Evolutionary conservation across 2,797 vertebrate species (phyloP).

Genomic region (Ctenochaetus hawaiiensis): DNA sequence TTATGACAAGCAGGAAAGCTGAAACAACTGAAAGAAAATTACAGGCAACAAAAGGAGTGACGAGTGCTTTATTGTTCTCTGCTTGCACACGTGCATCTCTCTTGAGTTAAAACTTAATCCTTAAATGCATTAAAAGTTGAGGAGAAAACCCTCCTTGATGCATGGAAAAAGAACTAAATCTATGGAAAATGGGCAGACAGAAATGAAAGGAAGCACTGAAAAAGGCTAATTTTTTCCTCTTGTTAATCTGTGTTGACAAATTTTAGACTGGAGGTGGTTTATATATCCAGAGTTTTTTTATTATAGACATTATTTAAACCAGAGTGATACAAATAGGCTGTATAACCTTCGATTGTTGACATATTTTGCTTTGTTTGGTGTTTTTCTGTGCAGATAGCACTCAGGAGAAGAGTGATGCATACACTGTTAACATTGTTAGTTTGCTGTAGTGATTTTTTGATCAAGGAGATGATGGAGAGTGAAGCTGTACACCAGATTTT

Average conservation of each 20-base stretch:
- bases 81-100: neutral
- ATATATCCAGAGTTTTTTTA: neutral
- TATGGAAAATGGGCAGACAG: neutral
- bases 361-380: neutral
- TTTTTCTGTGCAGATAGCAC: neutral
- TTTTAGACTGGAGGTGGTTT: neutral
- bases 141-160: neutral
- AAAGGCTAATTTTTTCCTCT: neutral
- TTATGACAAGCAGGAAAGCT: conserved; percentile 4
- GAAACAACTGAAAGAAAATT: conserved; percentile 16
- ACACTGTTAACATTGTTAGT: neutral
- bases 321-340: neutral
- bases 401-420: neutral
- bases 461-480: neutral
- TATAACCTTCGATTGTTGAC: neutral
- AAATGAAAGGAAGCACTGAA: too few species aligned
- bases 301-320: neutral
- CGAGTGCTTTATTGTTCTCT: conserved; percentile 15
- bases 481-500: neutral
- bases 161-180: neutral
- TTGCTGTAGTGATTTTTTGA: too few species aligned
- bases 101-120: neutral
- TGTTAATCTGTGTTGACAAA: neutral
- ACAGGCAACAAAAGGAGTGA: conserved; percentile 15
- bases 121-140: conserved; percentile 7